Evolutionary conservation across 2,888 invertebrate genomes (phyloP).

Genomic region (Nephrotoma appendiculata): DNA sequence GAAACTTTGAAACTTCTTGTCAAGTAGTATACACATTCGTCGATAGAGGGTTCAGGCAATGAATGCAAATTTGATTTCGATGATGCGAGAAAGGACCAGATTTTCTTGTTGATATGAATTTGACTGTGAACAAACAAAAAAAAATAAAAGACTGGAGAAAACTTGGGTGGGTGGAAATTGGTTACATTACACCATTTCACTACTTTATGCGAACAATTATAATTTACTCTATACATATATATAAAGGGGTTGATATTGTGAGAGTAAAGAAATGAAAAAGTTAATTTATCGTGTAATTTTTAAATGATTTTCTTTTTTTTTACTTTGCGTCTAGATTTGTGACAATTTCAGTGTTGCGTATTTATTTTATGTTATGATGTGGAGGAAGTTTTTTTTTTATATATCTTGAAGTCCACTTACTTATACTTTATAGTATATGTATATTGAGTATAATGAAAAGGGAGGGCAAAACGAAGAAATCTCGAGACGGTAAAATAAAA

Average conservation of each 20-base stretch:
- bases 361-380: not conserved
- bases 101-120: not conserved
- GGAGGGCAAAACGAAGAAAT: not conserved
- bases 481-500: not conserved
- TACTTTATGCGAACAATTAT: not conserved
- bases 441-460: not conserved
- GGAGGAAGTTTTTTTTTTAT: not conserved
- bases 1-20: not conserved
- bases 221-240: not conserved
- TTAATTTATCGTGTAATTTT: not conserved
- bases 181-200: not conserved
- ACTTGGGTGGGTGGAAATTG: not conserved
- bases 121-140: not conserved
- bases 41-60: not conserved
- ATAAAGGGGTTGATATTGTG: not conserved
- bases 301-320: not conserved
- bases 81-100: not conserved
- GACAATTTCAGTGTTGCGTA: not conserved
- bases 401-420: not conserved
- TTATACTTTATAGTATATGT: not conserved
- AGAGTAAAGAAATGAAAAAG: not conserved
- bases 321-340: not conserved
- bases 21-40: not conserved
- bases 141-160: not conserved
- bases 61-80: not conserved